These are phyloP conservation scores for Apotomis capreana DNA, from an alignment of 2,888 invertebrate species.

Conservation along the genomic window DNA sequence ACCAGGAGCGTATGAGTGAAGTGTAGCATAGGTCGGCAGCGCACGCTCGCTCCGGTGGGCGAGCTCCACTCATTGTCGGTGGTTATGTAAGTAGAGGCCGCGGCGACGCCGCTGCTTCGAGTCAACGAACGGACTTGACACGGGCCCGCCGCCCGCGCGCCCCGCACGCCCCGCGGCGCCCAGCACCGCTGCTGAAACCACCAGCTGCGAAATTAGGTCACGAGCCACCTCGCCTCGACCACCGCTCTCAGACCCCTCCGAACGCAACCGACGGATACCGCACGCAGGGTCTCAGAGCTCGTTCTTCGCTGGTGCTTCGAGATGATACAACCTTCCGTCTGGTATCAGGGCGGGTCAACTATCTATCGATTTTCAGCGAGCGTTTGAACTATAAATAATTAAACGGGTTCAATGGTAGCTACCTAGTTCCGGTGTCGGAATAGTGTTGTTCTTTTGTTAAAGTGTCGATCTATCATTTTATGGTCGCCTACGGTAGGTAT, in stretches of 20 bases:
- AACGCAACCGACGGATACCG: constrained; percentile 44
- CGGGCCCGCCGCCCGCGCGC: constrained; percentile 68
- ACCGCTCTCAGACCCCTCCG: constrained; percentile 62
- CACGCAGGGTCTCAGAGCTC: constrained; percentile 47
- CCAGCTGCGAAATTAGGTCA: constrained; percentile 83
- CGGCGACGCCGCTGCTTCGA: constrained; percentile 77
- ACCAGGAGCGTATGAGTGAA: constrained; percentile 7
- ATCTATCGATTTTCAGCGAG: constrained; percentile 23
- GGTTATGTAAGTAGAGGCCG: constrained; percentile 83
- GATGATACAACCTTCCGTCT: constrained; percentile 46
- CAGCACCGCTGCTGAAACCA: constrained; percentile 79
- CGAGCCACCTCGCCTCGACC: constrained; percentile 75
- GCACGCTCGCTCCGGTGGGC: constrained; percentile 26
- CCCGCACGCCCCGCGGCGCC: constrained; percentile 57
- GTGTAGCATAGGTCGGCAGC: constrained; percentile 21
- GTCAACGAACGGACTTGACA: constrained; percentile 84
- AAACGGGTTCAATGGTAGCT: constrained; percentile 17
- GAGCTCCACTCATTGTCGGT: constrained; percentile 72
- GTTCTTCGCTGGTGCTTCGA: constrained; percentile 56
- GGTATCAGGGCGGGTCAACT: constrained; percentile 32
- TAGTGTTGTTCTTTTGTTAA: too few species aligned
- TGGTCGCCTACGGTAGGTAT: too few species aligned
- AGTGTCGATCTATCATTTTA: too few species aligned
- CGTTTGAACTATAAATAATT: constrained; percentile 9
- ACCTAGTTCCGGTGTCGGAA: background rate